These are phyloP conservation scores for Syngnathus floridae DNA, from an alignment of 2,113 vertebrate genomes.

Conservation along the genomic window DNA sequence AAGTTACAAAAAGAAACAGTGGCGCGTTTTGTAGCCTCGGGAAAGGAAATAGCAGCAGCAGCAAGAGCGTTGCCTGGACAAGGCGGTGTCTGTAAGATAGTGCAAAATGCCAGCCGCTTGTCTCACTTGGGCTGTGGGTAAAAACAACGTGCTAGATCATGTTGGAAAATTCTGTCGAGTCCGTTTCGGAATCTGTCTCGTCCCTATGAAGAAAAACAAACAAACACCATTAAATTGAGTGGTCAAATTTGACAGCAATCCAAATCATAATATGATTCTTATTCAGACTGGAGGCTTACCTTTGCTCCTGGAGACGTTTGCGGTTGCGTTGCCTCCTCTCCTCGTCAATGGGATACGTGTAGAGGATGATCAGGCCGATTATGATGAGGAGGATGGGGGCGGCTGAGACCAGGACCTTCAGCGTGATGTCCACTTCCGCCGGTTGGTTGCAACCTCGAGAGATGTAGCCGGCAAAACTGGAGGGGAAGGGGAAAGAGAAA, in stretches of 20 bases:
- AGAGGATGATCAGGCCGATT: slow-evolving; percentile 82
- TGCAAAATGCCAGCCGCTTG: slow-evolving; percentile 35
- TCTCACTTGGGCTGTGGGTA: slow-evolving; percentile 19
- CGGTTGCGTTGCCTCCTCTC: slow-evolving; percentile 80
- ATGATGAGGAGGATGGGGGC: slow-evolving; percentile 81
- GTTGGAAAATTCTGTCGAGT: slow-evolving; percentile 53
- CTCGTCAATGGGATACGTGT: slow-evolving; percentile 87
- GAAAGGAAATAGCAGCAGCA: slow-evolving; percentile 4
- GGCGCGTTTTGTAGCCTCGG: not conserved
- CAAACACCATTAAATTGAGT: not conserved
- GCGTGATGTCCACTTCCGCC: slow-evolving; percentile 72
- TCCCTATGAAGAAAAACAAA: slow-evolving; percentile 49
- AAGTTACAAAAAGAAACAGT: slow-evolving; percentile 25
- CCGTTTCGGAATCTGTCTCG: slow-evolving; percentile 60
- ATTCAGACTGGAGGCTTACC: slow-evolving; percentile 57
- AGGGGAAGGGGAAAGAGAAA: not conserved
- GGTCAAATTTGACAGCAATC: not conserved
- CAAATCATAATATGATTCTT: not conserved
- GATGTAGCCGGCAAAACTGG: slow-evolving; percentile 88
- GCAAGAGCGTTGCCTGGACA: slow-evolving; percentile 18
- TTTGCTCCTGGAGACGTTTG: slow-evolving; percentile 82
- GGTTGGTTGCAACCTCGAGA: slow-evolving; percentile 84
- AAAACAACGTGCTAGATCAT: slow-evolving; percentile 38
- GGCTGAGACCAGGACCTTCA: slow-evolving; percentile 85
- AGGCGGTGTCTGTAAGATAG: slow-evolving; percentile 23